Percentiles rank a stretch among this genome's conserved stretches.
phyloP scores from a whole-genome alignment of 2,113 vertebrate genomes.

The Pristiophorus japonicus region DNA sequence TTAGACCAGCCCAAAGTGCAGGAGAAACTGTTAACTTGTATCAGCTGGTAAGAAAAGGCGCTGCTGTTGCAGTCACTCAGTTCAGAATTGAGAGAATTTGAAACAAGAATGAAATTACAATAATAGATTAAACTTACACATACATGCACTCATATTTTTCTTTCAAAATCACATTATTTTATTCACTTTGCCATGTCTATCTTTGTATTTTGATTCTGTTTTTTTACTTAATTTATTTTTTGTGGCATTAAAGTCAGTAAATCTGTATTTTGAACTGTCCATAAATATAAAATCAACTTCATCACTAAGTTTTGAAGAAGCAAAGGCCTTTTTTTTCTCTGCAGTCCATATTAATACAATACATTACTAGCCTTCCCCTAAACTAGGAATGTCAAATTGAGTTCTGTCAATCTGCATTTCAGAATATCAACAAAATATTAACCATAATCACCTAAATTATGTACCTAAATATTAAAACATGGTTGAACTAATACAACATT shows the following conservation, averaged over 20 bases:
- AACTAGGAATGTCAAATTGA: not conserved
- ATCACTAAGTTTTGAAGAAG: not conserved
- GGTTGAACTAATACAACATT: not conserved
- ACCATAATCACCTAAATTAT: not conserved
- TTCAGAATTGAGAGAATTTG: not conserved
- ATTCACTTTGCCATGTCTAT: not conserved
- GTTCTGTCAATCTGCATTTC: not conserved
- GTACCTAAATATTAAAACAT: not conserved
- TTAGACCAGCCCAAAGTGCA: constrained; percentile 57
- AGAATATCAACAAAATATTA: not conserved
- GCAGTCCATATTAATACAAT: not conserved
- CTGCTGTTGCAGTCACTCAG: constrained; percentile 51
- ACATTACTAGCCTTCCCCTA: not conserved
- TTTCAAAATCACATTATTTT: not conserved
- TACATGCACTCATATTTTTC: not conserved
- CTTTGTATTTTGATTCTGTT: not conserved
- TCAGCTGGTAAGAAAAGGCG: constrained; percentile 50
- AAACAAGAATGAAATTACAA: not conserved
- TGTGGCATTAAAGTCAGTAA: constrained; percentile 31
- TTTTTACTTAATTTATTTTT: constrained; percentile 46
- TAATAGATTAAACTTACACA: not conserved
- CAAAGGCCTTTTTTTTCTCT: not conserved
- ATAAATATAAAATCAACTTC: not conserved
- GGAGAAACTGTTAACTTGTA: constrained; percentile 60
- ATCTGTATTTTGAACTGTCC: not conserved